Conservation (phyloP, 2,888 invertebrate species). For the Escarpia spicata region DNA sequence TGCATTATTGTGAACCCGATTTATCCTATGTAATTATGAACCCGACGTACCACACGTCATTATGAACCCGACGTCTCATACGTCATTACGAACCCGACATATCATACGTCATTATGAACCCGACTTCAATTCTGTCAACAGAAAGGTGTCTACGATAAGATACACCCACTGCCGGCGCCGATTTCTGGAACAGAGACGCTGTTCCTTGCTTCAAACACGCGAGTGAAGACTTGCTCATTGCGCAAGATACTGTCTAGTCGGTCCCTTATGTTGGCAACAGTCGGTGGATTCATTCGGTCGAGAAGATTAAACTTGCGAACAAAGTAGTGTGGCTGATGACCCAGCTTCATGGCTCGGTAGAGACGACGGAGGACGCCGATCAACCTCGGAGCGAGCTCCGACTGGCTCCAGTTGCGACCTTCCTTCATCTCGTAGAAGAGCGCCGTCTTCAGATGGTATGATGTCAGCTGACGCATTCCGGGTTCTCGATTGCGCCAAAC, state of each 20-base stretch:
- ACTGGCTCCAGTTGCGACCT: background rate
- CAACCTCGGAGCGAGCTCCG: background rate
- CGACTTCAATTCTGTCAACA: background rate
- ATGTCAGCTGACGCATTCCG: conserved; percentile 18
- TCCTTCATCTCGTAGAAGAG: conserved; percentile 23
- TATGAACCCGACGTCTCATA: too few species aligned
- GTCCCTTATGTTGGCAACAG: background rate
- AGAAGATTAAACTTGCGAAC: background rate
- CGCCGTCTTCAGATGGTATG: conserved; percentile 25
- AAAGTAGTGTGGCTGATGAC: background rate
- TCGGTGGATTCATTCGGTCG: background rate
- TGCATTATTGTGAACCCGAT: too few species aligned
- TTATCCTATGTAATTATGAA: too few species aligned
- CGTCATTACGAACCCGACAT: too few species aligned
- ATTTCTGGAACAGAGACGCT: background rate
- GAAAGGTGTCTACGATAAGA: background rate
- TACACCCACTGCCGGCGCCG: background rate
- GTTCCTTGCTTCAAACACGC: background rate
- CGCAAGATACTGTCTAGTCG: background rate
- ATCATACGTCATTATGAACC: background rate
- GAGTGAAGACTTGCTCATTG: background rate
- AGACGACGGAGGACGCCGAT: background rate
- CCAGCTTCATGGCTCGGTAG: background rate
- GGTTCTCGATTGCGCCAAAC: conserved; percentile 25
- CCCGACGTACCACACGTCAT: too few species aligned